These are phyloP conservation scores for Goniozus legneri DNA, from an alignment of 1,140 invertebrate genomes.

Conservation along the genomic window DNA sequence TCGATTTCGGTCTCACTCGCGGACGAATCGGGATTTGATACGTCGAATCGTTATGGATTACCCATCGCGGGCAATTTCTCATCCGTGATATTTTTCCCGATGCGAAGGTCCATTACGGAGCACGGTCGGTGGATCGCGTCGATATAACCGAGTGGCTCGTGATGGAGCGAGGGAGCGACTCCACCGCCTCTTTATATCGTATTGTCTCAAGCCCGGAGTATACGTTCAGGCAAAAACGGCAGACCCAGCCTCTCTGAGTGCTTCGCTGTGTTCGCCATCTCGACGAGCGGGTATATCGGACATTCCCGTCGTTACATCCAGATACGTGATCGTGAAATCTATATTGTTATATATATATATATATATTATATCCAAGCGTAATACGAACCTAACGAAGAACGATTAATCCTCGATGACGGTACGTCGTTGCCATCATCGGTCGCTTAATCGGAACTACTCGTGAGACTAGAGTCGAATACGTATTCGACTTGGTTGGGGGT, in stretches of 20 bases:
- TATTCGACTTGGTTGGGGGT: no score
- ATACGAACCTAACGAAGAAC: conserved; percentile 21
- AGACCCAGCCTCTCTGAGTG: conserved; percentile 35
- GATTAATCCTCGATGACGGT: conserved; percentile 41
- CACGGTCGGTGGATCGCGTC: no score
- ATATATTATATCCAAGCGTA: background rate
- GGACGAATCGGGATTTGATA: no score
- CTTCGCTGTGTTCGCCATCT: conserved; percentile 40
- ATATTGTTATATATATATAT: background rate
- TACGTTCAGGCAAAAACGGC: conserved; percentile 22
- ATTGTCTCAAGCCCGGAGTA: conserved; percentile 16
- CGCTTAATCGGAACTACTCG: conserved; percentile 31
- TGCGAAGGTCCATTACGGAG: background rate
- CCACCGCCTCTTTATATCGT: conserved; percentile 15
- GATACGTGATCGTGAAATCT: conserved; percentile 20
- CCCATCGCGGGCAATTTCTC: no score
- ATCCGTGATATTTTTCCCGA: no score
- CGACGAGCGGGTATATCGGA: conserved; percentile 24
- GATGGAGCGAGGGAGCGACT: conserved; percentile 8
- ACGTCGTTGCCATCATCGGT: conserved; percentile 39
- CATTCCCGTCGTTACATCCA: conserved; percentile 27
- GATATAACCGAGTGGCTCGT: background rate
- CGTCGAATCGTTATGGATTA: no score
- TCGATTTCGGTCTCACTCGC: no score
- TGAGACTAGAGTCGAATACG: conserved; percentile 17